Evolutionary conservation across 2,888 invertebrate species (phyloP).

Genomic region (Platerodrilus igneus): DNA sequence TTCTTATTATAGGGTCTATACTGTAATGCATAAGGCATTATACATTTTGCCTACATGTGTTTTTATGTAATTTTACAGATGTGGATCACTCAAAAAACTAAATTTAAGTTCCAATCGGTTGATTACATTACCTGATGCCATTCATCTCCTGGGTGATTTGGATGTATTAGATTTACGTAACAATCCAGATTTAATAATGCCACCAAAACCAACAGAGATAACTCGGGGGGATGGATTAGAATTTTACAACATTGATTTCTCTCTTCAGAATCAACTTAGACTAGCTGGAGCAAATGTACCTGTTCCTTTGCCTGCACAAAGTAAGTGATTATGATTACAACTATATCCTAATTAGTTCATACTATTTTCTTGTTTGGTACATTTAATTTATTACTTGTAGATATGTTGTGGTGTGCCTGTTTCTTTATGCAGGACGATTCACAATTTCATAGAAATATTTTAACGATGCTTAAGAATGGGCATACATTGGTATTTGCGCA

Average conservation of each 20-base stretch:
- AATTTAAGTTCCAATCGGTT: slow-evolving; percentile 90
- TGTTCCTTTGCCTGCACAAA: slow-evolving; percentile 63
- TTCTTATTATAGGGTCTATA: slow-evolving; percentile 1
- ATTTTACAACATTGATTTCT: slow-evolving; percentile 99
- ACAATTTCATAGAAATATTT: too few species aligned
- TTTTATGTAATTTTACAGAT: slow-evolving; percentile 55
- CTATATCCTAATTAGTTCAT: slow-evolving; percentile 1
- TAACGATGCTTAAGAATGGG: too few species aligned
- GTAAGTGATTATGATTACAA: slow-evolving; percentile 47
- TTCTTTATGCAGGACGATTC: too few species aligned
- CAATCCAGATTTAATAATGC: slow-evolving; percentile 95
- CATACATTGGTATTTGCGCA: too few species aligned
- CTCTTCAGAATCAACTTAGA: slow-evolving; percentile 88
- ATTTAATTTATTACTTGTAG: too few species aligned
- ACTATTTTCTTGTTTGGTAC: slow-evolving; percentile 3
- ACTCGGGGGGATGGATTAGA: slow-evolving; percentile 72
- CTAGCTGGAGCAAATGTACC: slow-evolving; percentile 86
- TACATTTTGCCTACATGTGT: too few species aligned
- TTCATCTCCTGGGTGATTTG: slow-evolving; percentile 87
- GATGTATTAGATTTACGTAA: slow-evolving; percentile 86
- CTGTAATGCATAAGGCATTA: slow-evolving; percentile 5
- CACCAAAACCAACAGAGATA: slow-evolving; percentile 87
- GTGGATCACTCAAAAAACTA: slow-evolving; percentile 88
- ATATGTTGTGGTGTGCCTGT: too few species aligned
- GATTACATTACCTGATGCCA: slow-evolving; percentile 95